Evolutionary conservation across 2,797 vertebrate genomes (phyloP).

Genomic region (Rhodeus uyekii): DNA sequence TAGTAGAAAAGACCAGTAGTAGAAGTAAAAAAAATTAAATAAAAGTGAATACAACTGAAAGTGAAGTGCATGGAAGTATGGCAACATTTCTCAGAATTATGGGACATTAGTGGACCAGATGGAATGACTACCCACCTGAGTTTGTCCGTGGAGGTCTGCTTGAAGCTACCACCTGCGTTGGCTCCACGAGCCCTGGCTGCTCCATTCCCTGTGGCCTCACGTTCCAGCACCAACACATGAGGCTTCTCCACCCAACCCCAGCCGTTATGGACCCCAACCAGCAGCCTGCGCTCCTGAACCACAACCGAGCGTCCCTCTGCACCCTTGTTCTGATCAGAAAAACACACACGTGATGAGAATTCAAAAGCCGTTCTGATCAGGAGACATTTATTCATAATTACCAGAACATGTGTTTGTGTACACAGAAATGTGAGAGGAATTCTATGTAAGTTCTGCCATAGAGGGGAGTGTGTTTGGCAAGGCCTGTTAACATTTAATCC

Average conservation of each 20-base stretch:
- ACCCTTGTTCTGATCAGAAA: slow-evolving; percentile 66
- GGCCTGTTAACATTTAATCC: slow-evolving; percentile 28
- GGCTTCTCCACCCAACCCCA: slow-evolving; percentile 86
- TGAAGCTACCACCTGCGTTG: slow-evolving; percentile 11
- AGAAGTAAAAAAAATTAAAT: no score
- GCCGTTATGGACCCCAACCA: slow-evolving; percentile 89
- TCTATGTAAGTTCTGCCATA: slow-evolving; percentile 12
- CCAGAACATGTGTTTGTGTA: slow-evolving; percentile 1
- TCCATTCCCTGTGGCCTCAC: neutral
- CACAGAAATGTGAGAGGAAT: slow-evolving; percentile 26
- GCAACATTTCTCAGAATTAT: neutral
- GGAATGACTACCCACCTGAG: slow-evolving; percentile 43
- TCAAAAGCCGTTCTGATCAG: neutral
- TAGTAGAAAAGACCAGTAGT: no score
- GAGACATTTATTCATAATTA: neutral
- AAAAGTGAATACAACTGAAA: neutral
- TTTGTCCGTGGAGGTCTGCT: slow-evolving; percentile 37
- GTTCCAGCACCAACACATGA: slow-evolving; percentile 86
- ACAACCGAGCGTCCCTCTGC: slow-evolving; percentile 63
- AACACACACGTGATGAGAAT: slow-evolving; percentile 26
- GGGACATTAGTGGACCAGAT: neutral
- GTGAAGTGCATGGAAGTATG: neutral
- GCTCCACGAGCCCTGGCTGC: neutral
- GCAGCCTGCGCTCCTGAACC: slow-evolving; percentile 89
- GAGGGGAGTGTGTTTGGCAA: slow-evolving; percentile 19